A percentile compares a stretch with the other conserved stretches of the same genome.
These are phyloP conservation scores for Caretta caretta DNA, from an alignment of 2,113 vertebrate species.

Conservation along the genomic window DNA sequence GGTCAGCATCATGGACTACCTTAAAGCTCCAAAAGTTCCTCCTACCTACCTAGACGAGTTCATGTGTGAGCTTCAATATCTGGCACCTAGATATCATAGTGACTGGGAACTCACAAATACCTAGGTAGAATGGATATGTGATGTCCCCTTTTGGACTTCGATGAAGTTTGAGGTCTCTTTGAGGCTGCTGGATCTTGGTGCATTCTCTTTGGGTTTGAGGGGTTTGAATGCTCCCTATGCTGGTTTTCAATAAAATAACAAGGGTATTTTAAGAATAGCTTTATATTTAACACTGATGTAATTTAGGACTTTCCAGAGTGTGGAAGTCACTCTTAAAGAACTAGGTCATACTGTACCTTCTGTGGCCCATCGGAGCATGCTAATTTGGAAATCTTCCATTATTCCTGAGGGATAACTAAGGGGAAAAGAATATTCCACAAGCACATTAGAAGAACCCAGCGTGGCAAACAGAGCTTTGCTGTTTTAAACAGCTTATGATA, in stretches of 20 bases:
- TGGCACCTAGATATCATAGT: background rate
- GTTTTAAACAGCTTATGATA: background rate
- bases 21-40: background rate
- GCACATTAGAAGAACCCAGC: background rate
- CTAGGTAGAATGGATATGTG: background rate
- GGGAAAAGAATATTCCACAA: background rate
- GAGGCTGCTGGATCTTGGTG: conserved; percentile 4
- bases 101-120: background rate
- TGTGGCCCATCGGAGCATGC: conserved; percentile 37
- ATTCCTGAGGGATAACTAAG: background rate
- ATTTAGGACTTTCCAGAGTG: conserved; percentile 33
- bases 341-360: conserved; percentile 66
- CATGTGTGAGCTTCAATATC: background rate
- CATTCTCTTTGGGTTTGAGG: conserved; percentile 15
- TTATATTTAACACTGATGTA: conserved; percentile 32
- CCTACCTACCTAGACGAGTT: background rate
- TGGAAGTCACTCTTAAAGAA: conserved; percentile 52
- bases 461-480: background rate
- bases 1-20: background rate
- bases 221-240: background rate
- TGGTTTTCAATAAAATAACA: conserved; percentile 13
- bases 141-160: background rate
- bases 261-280: conserved; percentile 28
- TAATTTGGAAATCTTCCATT: conserved; percentile 57
- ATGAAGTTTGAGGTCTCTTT: background rate